Evolutionary conservation across 2,888 invertebrate genomes (phyloP).

Genomic region (Archaeoteleia sp.): DNA sequence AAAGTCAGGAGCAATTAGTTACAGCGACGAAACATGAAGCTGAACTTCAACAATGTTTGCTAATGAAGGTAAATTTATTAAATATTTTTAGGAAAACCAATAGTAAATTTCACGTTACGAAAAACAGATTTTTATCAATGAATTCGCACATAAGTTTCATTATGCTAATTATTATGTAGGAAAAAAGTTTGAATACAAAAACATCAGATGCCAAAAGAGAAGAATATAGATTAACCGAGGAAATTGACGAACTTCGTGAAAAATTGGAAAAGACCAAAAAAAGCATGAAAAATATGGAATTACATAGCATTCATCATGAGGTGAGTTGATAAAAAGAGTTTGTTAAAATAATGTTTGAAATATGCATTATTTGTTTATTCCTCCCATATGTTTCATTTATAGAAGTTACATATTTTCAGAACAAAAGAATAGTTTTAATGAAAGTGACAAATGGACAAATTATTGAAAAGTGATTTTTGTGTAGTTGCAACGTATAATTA

Average conservation of each 20-base stretch:
- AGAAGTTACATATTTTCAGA: too few relatives aligned
- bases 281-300: slow-evolving; percentile 56
- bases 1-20: slow-evolving; percentile 57
- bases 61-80: slow-evolving; percentile 57
- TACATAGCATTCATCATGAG: slow-evolving; percentile 55
- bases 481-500: background rate
- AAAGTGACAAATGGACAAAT: too few relatives aligned
- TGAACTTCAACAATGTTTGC: slow-evolving; percentile 59
- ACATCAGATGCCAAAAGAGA: slow-evolving; percentile 56
- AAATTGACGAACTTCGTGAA: slow-evolving; percentile 57
- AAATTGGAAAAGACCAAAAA: slow-evolving; percentile 53
- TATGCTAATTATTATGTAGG: slow-evolving; percentile 43
- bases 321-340: slow-evolving; percentile 42
- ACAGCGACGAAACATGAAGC: slow-evolving; percentile 58
- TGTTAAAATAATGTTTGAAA: background rate
- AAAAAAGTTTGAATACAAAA: slow-evolving; percentile 58
- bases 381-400: too few relatives aligned
- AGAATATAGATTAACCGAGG: slow-evolving; percentile 55
- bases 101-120: background rate
- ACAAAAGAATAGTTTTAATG: too few relatives aligned
- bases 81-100: background rate
- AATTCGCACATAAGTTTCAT: background rate
- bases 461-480: too few relatives aligned
- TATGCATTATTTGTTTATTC: too few relatives aligned
- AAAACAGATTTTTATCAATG: too few relatives aligned